phyloP scores from a whole-genome alignment of 2,888 invertebrate genomes.

The Melanchra persicariae region DNA sequence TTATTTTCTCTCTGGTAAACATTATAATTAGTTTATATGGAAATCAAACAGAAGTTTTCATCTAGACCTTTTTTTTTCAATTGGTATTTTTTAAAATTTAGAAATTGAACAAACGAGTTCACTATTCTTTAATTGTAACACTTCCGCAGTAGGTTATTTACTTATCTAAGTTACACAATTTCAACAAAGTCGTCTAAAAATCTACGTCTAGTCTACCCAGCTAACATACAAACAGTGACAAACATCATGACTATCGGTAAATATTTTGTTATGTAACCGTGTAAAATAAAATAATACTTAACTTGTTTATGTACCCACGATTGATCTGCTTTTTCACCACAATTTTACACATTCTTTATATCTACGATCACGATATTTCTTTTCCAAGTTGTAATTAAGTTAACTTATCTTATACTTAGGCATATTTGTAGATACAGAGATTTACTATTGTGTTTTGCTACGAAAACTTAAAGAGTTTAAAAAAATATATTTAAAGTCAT shows the following conservation, averaged over 20 bases:
- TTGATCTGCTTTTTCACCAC: not conserved
- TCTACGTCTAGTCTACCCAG: not conserved
- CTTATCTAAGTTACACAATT: not conserved
- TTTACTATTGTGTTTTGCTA: no score
- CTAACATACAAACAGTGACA: constrained; percentile 1
- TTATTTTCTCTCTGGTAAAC: not conserved
- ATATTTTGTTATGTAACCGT: not conserved
- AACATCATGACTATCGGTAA: not conserved
- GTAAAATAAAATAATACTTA: not conserved
- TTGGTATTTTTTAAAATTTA: no score
- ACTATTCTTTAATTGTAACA: no score
- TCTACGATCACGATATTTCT: constrained; percentile 21
- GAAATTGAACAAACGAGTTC: no score
- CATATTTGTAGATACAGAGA: no score
- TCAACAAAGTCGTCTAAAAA: no score
- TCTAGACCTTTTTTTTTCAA: no score
- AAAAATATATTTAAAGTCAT: not conserved
- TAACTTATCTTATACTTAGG: no score
- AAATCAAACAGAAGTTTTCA: not conserved
- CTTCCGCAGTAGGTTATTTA: not conserved
- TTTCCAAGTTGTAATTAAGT: constrained; percentile 6
- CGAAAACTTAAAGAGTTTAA: not conserved
- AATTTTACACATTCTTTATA: constrained; percentile 6
- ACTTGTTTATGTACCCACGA: constrained; percentile 1
- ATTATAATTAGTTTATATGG: not conserved